Evolutionary conservation across 2,797 vertebrate genomes (phyloP), one percentile per base, ranked within the genome.

Genomic region (Galagoides demidoff): DNA sequence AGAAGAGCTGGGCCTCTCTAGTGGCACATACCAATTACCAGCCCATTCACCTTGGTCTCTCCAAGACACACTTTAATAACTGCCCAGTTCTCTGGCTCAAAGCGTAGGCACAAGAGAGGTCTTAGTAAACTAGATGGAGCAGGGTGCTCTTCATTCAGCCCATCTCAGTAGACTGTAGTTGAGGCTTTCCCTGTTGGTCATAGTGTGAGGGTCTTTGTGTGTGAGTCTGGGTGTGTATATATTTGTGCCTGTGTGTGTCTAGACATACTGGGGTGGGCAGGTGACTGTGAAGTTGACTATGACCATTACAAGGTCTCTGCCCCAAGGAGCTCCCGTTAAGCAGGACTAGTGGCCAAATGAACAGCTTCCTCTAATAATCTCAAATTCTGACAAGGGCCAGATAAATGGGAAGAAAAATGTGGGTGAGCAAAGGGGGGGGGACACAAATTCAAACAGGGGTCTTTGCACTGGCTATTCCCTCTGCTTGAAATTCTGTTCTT

Each of bases 41-140:
- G 86, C 29, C 90, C 16, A 27, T 64, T 88, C 61, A 37, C 87
- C 68, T 88, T 27, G 78, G 90, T 85, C 25, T 78, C 70, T 90
- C 85, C n/a, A 49, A 81, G 82, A 78, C 39, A 93, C 29, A 37
- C 71, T 79, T 39, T 81, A 71, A 86, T 87, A 34, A 73, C 59
- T n/a, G n/a, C 34, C 59, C 71, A 86, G 88, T 77, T 84, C 89
- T 79, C 17, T 49, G 88, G 77, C 91, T 92, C 85, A 61, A 34
- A 52, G 43, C 89, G 64, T 1, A 96, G 90, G 89, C 81, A 86
- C 39, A 83, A 93, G 85, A 59, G 57, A 92, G 81, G 57, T 31
- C 59, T 92, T 71, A 84, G 81, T 79, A 78, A 39, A 63, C 59
- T 52, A 57, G 81, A 78, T 0, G 23, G 85, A 68, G 82, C 81